phyloP scores from a whole-genome alignment of 2,113 vertebrate species.

The Dasyornis broadbenti region DNA sequence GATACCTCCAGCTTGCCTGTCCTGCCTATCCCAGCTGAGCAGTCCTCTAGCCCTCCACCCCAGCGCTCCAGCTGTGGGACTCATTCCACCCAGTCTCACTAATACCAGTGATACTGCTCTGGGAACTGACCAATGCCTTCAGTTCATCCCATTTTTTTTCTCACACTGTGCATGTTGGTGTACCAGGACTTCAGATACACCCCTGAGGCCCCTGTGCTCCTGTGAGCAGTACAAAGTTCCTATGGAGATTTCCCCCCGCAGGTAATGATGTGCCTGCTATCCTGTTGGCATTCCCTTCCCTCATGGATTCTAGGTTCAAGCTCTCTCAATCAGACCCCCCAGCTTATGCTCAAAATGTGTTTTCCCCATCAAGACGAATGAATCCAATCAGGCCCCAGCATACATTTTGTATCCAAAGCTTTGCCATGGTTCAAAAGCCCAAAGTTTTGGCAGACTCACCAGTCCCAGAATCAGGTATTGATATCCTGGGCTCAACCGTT shows the following conservation, averaged over 20 bases:
- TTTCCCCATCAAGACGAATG: not conserved
- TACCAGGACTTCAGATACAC: not conserved
- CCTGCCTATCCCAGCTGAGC: not conserved
- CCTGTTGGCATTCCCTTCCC: not conserved
- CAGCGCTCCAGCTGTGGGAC: not conserved
- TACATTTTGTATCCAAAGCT: not conserved
- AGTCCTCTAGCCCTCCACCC: not conserved
- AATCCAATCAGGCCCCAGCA: not conserved
- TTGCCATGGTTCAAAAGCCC: not conserved
- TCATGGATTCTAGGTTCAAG: not conserved
- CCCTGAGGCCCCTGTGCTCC: not conserved
- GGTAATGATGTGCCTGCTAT: not conserved
- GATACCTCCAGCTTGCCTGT: not conserved
- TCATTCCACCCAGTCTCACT: too few relatives aligned
- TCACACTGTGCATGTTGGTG: accelerated
- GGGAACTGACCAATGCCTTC: not conserved
- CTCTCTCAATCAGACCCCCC: not conserved
- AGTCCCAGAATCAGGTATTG: not conserved
- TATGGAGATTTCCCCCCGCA: not conserved
- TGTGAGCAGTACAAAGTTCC: not conserved
- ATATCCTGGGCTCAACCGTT: not conserved
- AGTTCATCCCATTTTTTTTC: not conserved
- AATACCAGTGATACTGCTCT: not conserved
- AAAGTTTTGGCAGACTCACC: not conserved
- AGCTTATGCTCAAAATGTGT: not conserved